Evolutionary conservation across 2,888 invertebrate genomes (phyloP).

Genomic region (Serrognathus titanus): DNA sequence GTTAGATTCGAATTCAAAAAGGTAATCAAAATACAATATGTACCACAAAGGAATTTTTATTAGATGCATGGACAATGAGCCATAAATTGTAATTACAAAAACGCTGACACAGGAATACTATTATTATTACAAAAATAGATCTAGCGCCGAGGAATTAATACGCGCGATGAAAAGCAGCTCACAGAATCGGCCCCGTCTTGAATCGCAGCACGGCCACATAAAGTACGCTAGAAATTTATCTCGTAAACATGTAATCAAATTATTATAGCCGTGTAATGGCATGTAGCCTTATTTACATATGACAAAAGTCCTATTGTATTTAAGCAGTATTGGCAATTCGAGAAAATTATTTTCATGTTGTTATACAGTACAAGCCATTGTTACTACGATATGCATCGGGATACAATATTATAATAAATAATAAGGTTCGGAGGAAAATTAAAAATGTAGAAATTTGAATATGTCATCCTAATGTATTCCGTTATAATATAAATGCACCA

Average conservation of each 20-base stretch:
- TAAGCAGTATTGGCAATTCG: conserved; percentile 43
- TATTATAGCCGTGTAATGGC: conserved; percentile 22
- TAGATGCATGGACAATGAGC: conserved; percentile 8
- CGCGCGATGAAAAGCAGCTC: conserved; percentile 12
- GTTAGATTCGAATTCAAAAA: too few relatives aligned
- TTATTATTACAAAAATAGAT: neutral
- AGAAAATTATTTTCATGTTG: conserved; percentile 47
- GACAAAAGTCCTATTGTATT: conserved; percentile 46
- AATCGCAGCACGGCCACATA: conserved; percentile 7
- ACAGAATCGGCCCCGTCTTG: conserved; percentile 9
- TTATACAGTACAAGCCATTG: conserved; percentile 45
- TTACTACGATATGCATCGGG: conserved; percentile 40
- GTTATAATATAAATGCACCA: neutral
- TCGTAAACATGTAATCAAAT: conserved; percentile 21
- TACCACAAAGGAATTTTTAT: neutral
- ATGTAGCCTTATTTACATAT: conserved; percentile 43
- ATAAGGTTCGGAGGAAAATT: conserved; percentile 23
- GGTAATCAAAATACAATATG: too few relatives aligned
- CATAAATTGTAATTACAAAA: conserved; percentile 15
- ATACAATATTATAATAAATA: conserved; percentile 46
- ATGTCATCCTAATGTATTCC: neutral
- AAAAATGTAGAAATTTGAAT: neutral
- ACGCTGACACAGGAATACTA: neutral
- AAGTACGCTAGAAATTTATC: conserved; percentile 16
- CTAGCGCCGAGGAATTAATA: conserved; percentile 7